Percentiles rank a stretch among this genome's conserved stretches.
Conservation (phyloP, 2,888 invertebrate genomes). For the Atrina japonica region DNA sequence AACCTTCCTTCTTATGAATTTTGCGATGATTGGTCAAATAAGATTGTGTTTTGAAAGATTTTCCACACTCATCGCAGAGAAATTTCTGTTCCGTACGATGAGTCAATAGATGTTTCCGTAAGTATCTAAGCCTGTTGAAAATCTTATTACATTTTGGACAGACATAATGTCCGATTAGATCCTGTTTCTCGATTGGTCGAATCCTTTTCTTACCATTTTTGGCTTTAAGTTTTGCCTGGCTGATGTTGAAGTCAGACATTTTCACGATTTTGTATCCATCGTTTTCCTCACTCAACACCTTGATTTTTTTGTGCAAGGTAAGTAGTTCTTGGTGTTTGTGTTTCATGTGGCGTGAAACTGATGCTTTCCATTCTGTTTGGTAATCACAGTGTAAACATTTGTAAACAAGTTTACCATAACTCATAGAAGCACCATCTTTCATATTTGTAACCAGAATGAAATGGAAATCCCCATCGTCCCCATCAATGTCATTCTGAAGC, state of each 20-base stretch:
- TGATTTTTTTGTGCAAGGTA: slow-evolving; percentile 47
- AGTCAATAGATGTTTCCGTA: slow-evolving; percentile 66
- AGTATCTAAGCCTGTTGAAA: slow-evolving; percentile 70
- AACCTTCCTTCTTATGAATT: slow-evolving; percentile 67
- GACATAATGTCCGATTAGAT: slow-evolving; percentile 66
- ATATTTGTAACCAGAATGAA: slow-evolving; percentile 59
- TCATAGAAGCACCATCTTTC: slow-evolving; percentile 56
- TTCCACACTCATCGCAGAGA: slow-evolving; percentile 75
- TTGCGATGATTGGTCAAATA: slow-evolving; percentile 70
- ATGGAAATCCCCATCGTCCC: slow-evolving; percentile 53
- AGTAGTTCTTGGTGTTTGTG: slow-evolving; percentile 66
- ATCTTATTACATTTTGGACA: slow-evolving; percentile 72
- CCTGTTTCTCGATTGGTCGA: slow-evolving; percentile 69
- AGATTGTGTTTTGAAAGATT: slow-evolving; percentile 72
- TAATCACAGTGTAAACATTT: slow-evolving; percentile 72
- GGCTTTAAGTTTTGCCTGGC: slow-evolving; percentile 32
- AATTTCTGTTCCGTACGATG: slow-evolving; percentile 68
- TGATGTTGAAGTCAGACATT: slow-evolving; percentile 66
- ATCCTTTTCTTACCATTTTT: slow-evolving; percentile 38
- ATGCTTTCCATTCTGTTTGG: slow-evolving; percentile 63
- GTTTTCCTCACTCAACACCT: slow-evolving; percentile 16
- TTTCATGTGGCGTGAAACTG: slow-evolving; percentile 69
- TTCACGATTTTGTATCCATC: slow-evolving; percentile 64
- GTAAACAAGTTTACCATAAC: slow-evolving; percentile 64
- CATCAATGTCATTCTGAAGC: background rate